Evolutionary conservation across 2,797 vertebrate species (phyloP).

Genomic region (Hirundo rustica): DNA sequence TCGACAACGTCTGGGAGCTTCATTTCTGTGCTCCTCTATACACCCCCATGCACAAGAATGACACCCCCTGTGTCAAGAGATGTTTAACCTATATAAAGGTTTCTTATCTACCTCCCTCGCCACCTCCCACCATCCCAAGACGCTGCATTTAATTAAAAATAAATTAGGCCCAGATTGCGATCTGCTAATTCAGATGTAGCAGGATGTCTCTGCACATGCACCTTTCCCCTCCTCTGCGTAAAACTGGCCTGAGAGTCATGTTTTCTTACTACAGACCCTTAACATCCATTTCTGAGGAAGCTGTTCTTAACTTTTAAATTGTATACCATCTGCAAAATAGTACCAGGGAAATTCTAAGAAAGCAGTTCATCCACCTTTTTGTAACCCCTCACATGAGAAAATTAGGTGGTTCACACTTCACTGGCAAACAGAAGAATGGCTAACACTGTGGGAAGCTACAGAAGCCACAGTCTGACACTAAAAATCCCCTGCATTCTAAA

Average conservation of each 20-base stretch:
- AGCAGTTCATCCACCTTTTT: not conserved
- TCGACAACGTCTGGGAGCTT: not conserved
- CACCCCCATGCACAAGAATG: not conserved
- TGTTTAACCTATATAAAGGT: not conserved
- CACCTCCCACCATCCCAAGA: not conserved
- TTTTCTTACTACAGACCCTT: not conserved
- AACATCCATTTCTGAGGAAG: not conserved
- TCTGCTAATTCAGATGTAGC: not conserved
- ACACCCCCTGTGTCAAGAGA: not conserved
- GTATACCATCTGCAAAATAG: not conserved
- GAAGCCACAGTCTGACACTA: not conserved
- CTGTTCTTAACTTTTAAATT: not conserved
- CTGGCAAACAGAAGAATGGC: not conserved
- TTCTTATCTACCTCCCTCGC: not conserved
- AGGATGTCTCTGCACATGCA: not conserved
- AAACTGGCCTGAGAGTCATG: not conserved
- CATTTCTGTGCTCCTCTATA: not conserved
- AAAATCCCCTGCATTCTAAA: not conserved
- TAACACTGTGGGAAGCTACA: not conserved
- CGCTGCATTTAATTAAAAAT: not conserved
- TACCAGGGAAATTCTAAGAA: not conserved
- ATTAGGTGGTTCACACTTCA: rapidly evolving
- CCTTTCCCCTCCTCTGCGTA: not conserved
- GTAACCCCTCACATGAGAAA: not conserved
- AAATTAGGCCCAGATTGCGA: not conserved